Conservation (phyloP, 2,113 vertebrate species). For the Lipophrys pholis region DNA sequence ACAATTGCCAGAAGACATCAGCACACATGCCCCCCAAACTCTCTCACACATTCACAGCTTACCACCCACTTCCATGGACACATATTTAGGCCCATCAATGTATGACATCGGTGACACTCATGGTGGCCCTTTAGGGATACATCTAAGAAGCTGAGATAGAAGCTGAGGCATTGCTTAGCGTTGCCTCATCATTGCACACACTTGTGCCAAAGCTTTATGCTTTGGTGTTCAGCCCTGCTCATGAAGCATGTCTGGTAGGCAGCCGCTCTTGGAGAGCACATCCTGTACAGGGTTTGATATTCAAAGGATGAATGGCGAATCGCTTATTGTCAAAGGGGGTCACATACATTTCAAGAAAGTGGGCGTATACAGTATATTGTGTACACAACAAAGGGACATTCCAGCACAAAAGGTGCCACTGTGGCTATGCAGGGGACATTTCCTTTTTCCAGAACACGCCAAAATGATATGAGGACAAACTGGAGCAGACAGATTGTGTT, state of each 20-base stretch:
- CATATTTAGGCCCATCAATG: conserved; percentile 29
- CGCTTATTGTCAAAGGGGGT: conserved; percentile 21
- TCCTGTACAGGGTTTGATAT: conserved; percentile 23
- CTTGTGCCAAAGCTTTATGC: conserved; percentile 45
- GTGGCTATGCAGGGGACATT: neutral
- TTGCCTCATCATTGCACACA: conserved; percentile 67
- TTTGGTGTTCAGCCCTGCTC: conserved; percentile 11
- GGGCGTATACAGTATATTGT: too few relatives aligned
- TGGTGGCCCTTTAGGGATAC: conserved; percentile 46
- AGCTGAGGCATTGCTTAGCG: conserved; percentile 54
- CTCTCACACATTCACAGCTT: neutral
- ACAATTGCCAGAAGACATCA: too few relatives aligned
- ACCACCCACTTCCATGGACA: conserved; percentile 8
- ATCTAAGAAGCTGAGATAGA: conserved; percentile 26
- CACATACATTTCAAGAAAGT: neutral
- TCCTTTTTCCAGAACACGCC: neutral
- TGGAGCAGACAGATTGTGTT: neutral
- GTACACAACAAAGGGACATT: neutral
- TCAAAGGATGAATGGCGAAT: neutral
- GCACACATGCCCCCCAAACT: neutral
- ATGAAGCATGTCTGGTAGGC: conserved; percentile 35
- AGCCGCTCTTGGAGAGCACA: conserved; percentile 28
- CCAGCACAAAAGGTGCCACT: neutral
- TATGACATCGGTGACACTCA: conserved; percentile 42
- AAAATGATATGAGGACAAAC: neutral